Evolutionary conservation across 2,888 invertebrate genomes (phyloP), one percentile per base, ranked within the genome.

Genomic region (Anthoptus insignis): DNA sequence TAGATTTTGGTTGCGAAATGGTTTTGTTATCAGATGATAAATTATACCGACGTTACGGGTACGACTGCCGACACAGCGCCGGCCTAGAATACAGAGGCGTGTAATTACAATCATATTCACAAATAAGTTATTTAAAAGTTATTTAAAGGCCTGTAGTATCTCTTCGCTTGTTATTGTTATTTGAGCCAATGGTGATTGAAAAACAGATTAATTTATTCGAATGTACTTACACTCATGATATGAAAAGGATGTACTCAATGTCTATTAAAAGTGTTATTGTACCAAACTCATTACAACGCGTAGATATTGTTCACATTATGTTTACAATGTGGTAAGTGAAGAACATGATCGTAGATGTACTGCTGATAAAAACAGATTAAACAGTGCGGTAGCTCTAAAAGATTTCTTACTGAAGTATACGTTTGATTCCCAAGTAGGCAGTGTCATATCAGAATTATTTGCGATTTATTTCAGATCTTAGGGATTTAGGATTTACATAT

Each of bases 1-100:
- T 85, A 86, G 81, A 86, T 84, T 84, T 84, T 74, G 73, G 80
- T 80, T 78, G 78, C 80, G 78, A 81, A 86, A 86, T 83, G 78
- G 79, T 74, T 73, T 64, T 78, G 73, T 74, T 81, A 82, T 83
- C 81, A 76, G 56, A 65, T 76, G 52, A 63, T 65, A 68, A 64
- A 68, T 65, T 68, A 65, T 63, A 63, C 65, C 21, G 45, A 21
- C 16, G 61, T 47, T 27, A 49, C 52, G 59, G 68, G 66, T 72
- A 73, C 59, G 24, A 58, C 58, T 64, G 22, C 22, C 21, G 45
- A 59, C 34, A 34, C 32, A 57, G 39, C 14, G 47, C 5, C 34
- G 37, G n/a, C 64, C 39, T 47, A 39, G 53, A 52, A 45, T 58
- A 64, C 32, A 54, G 58, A 50, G 19, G 34, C 49, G 16, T 63